Conservation (phyloP, 2,888 invertebrate genomes). For the Megamerina dolium region DNA sequence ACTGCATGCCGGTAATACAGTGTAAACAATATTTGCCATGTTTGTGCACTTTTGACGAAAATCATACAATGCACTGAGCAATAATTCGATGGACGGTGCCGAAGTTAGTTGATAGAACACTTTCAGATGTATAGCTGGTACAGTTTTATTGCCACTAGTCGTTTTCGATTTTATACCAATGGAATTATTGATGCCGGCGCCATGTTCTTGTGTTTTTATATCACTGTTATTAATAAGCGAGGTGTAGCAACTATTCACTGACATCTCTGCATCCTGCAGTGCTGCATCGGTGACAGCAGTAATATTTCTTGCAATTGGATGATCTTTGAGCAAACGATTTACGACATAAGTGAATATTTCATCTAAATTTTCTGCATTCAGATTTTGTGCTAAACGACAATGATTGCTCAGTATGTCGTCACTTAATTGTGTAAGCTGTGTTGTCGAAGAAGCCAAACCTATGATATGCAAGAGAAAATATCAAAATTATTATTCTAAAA, state of each 20-base stretch:
- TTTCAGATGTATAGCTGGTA: slow-evolving; percentile 65
- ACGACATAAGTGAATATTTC: slow-evolving; percentile 56
- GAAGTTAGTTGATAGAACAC: slow-evolving; percentile 69
- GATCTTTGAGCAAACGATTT: slow-evolving; percentile 52
- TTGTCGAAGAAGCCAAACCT: slow-evolving; percentile 50
- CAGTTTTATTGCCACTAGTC: slow-evolving; percentile 32
- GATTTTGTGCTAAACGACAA: slow-evolving; percentile 42
- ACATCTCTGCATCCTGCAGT: neutral
- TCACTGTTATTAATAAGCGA: neutral
- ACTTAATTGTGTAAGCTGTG: slow-evolving; percentile 47
- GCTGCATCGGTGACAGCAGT: neutral
- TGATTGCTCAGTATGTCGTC: slow-evolving; percentile 45
- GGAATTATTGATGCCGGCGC: slow-evolving; percentile 4
- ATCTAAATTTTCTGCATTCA: slow-evolving; percentile 51
- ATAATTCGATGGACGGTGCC: slow-evolving; percentile 50
- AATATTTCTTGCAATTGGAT: slow-evolving; percentile 31
- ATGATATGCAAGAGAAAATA: neutral
- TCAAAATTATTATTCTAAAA: neutral
- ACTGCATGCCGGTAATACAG: slow-evolving; percentile 71
- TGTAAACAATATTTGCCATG: slow-evolving; percentile 58
- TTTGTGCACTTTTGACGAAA: slow-evolving; percentile 52
- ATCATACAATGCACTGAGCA: slow-evolving; percentile 48
- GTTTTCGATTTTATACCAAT: slow-evolving; percentile 15
- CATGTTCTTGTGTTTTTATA: neutral
- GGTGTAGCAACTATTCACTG: neutral